phyloP scores from a whole-genome alignment of 2,888 invertebrate species.

The Acleris sparsana region DNA sequence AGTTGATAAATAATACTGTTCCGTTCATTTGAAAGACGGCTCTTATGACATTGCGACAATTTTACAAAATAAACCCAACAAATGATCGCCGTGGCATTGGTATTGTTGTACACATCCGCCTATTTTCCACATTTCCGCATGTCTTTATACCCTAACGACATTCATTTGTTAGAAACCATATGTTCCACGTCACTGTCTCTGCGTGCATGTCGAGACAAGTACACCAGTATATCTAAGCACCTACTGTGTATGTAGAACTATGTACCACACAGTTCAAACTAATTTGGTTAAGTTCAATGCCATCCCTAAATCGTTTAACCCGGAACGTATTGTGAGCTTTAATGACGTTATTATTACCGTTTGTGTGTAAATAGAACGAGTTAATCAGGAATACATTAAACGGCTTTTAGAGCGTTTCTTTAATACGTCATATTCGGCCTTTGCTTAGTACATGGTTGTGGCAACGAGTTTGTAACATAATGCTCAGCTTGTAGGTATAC shows the following conservation, averaged over 20 bases:
- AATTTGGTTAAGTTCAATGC: constrained; percentile 36
- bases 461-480: too few relatives aligned
- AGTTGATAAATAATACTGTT: too few relatives aligned
- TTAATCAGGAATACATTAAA: constrained; percentile 20
- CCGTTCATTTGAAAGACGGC: too few relatives aligned
- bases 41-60: too few relatives aligned
- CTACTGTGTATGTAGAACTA: constrained; percentile 3
- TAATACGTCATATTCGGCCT: background rate
- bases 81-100: constrained; percentile 2
- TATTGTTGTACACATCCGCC: constrained; percentile 20
- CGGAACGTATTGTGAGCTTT: constrained; percentile 40
- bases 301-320: constrained; percentile 36
- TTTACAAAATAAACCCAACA: background rate
- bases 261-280: constrained; percentile 27
- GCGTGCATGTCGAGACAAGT: constrained; percentile 10
- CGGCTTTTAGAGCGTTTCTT: background rate
- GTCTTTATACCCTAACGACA: constrained; percentile 20
- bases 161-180: constrained; percentile 26
- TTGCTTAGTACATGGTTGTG: too few relatives aligned
- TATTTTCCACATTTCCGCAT: constrained; percentile 27
- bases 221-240: constrained; percentile 23
- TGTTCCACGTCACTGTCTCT: constrained; percentile 22
- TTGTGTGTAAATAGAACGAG: constrained; percentile 36
- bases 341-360: constrained; percentile 33
- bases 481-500: too few relatives aligned